Evolutionary conservation across 2,888 invertebrate species (phyloP), one percentile per base, ranked within the genome.

Genomic region (Elmis aenea): DNA sequence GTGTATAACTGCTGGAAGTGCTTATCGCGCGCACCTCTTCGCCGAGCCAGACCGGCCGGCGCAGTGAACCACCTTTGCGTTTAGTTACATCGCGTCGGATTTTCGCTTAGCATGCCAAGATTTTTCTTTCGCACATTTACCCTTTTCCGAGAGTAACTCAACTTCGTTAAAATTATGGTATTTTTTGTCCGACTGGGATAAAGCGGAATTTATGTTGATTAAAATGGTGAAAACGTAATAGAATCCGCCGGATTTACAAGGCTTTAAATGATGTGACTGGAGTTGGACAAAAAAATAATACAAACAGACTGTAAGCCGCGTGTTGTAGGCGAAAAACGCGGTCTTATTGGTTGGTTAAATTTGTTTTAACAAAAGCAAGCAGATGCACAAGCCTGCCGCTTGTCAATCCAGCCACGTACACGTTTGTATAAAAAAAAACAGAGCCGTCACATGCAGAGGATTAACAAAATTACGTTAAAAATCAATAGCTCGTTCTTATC

Each of bases 171-270:
- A 51, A 43, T 54, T 51, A 54, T 52, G 45, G 50, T 47, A 48
- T 47, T 55, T 54, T 55, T 55, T 55, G 47, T 42, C 36, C 48
- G 50, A 38, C 48, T 42, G 37, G 52, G 50, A 47, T 51, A 49
- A 52, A 52, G 50, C 51, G 42, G 56, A 59, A 60, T 60, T 60
- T 59, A 59, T 61, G 59, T 52, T 58, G 61, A 61, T 61, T 59
- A 59, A 59, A 59, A 59, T 54, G 52, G 57, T 45, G 51, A 53
- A 53, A 55, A 50, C 48, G 54, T 56, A 56, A 58, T 55, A 56
- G 56, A 57, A 58, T 57, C 52, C 50, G 10, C 51, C 41, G 51
- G 52, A 53, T 52, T 55, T 54, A 44, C 47, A 46, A 51, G 44
- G 46, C 51, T 46, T 51, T 24, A 18, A 31, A 37, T 25, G 26